phyloP scores from a whole-genome alignment of 1,140 invertebrate genomes.

The Octopus sinensis region DNA sequence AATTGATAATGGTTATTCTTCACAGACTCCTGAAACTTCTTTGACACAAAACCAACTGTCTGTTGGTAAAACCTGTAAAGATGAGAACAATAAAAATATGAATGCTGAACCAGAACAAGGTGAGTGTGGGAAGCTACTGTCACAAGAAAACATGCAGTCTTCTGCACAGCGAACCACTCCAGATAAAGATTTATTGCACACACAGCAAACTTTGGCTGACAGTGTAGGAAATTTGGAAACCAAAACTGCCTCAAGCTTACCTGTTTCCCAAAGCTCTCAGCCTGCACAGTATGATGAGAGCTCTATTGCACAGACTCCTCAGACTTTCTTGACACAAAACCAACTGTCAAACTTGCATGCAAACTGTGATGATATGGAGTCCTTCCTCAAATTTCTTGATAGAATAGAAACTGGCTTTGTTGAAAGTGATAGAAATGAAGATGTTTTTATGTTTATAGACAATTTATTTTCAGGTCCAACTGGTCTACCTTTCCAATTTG shows the following conservation, averaged over 20 bases:
- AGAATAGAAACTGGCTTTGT: neutral
- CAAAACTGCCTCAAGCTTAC: neutral
- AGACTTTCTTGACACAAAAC: neutral
- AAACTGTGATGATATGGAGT: neutral
- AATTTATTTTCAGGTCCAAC: conserved; percentile 3
- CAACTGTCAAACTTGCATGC: neutral
- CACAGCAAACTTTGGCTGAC: too few species aligned
- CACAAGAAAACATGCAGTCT: neutral
- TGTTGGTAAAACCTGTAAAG: neutral
- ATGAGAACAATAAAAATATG: too few species aligned
- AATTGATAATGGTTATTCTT: neutral
- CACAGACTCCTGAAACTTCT: neutral
- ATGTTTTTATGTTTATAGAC: neutral
- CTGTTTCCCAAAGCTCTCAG: too few species aligned
- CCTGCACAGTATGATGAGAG: neutral
- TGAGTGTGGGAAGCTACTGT: neutral
- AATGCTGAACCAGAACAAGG: too few species aligned
- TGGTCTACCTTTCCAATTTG: neutral
- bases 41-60: too few species aligned
- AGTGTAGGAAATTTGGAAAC: neutral
- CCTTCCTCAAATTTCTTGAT: neutral
- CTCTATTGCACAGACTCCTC: neutral
- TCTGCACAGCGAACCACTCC: too few species aligned
- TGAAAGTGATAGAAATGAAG: neutral
- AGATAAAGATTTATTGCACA: too few species aligned